Evolutionary conservation across 2,113 vertebrate genomes (phyloP).

Genomic region (Clarias batrachus): DNA sequence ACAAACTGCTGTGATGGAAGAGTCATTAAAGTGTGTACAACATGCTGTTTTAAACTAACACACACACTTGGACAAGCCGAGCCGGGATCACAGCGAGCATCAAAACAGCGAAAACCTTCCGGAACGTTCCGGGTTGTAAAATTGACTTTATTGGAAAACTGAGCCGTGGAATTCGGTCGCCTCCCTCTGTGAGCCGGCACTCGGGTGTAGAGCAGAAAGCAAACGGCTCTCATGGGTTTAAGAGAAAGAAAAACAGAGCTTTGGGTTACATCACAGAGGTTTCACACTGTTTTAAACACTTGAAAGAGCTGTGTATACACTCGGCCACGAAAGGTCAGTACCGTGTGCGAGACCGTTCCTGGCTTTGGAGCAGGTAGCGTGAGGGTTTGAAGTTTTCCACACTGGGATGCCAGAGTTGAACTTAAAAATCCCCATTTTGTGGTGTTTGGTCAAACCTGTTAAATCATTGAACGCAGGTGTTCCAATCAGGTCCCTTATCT

Average conservation of each 20-base stretch:
- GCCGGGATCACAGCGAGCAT: not conserved
- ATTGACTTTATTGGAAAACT: slow-evolving; percentile 45
- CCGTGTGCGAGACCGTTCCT: not conserved
- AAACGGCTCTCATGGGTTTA: not conserved
- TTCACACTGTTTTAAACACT: not conserved
- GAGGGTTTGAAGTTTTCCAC: not conserved
- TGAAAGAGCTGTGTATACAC: not conserved
- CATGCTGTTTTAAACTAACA: not conserved
- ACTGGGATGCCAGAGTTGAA: no score
- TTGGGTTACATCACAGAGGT: not conserved
- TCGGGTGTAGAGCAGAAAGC: not conserved
- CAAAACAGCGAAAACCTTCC: slow-evolving; percentile 13
- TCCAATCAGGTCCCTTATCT: no score
- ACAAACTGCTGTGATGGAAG: not conserved
- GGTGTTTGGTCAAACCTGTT: no score
- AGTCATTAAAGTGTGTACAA: no score
- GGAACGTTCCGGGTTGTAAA: not conserved
- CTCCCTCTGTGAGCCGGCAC: not conserved
- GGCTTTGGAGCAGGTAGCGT: not conserved
- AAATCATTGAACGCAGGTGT: no score
- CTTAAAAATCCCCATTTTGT: no score
- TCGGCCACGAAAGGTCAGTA: not conserved
- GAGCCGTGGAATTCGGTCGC: not conserved
- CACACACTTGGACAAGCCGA: not conserved
- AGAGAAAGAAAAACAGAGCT: not conserved